phyloP scores from a whole-genome alignment of 2,888 invertebrate genomes.

The Apocheima hispidaria region DNA sequence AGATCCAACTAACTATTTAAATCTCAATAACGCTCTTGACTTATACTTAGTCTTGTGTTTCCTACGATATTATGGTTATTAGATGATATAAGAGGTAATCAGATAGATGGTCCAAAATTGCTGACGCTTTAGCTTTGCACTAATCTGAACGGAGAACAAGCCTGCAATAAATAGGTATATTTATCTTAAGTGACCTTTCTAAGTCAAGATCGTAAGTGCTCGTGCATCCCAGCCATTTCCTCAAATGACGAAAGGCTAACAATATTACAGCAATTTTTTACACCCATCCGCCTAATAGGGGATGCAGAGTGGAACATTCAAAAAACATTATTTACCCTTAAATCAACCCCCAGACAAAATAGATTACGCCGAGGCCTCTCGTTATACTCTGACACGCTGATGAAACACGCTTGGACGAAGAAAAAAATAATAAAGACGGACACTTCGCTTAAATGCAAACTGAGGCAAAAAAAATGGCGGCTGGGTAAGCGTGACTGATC shows the following conservation, averaged over 20 bases:
- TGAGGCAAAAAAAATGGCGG: not conserved
- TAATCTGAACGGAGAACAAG: not conserved
- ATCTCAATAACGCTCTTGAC: no score
- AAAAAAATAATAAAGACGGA: conserved; percentile 5
- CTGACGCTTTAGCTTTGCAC: not conserved
- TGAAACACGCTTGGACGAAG: conserved; percentile 28
- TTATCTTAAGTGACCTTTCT: not conserved
- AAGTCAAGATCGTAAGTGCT: no score
- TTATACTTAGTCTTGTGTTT: no score
- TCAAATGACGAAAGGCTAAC: conserved; percentile 27
- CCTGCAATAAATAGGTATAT: not conserved
- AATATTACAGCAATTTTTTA: conserved; percentile 32
- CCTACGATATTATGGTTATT: no score
- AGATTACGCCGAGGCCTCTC: conserved; percentile 51
- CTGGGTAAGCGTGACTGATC: not conserved
- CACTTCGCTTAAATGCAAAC: not conserved
- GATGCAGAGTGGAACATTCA: conserved; percentile 47
- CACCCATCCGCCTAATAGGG: conserved; percentile 47
- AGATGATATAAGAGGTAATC: not conserved
- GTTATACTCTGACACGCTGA: conserved; percentile 37
- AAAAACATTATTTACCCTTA: conserved; percentile 54
- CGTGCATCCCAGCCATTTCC: conserved; percentile 24
- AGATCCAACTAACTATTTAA: no score
- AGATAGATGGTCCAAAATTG: not conserved
- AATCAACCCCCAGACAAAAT: conserved; percentile 52